Base-by-base conservation (phyloP, 1,140 invertebrate species). In the Thaumatotibia leucotreta region DNA sequence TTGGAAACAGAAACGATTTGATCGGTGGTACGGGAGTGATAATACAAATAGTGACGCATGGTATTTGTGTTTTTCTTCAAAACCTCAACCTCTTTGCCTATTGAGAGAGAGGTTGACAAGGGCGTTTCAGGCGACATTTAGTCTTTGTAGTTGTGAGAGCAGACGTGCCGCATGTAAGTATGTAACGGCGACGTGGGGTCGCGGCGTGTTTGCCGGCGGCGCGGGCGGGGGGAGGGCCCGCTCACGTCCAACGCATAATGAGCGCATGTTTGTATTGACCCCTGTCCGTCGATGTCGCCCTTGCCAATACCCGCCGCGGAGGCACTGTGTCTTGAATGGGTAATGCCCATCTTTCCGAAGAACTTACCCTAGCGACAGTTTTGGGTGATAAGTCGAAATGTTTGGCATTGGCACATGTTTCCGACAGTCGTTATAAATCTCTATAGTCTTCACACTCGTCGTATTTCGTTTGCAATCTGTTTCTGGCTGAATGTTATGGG, bases 241-340 rank as follows among this genome's bases (percentile, higher is more conserved):
- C 39, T 64, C 63, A 70, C 71, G 73, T 66, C 63, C 32, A 50
- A 68, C 68, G 75, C 70, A 80, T 82, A 82, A 77, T 79, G 73
- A 79, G 69, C 68, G 35, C 67, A 71, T 72, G 72, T 69, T 74
- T 73, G 70, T 72, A 65, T 69, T 79, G 74, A 74, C 70, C 76
- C 76, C 63, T 66, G 66, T 68, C 74, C 67, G 49, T 52, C 45
- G 63, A 23, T 52, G 63, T 32, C 63, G 14, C 33, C 39, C 63
- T 61, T 68, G 62, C 70, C 65, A 68, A 39, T 68, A 69, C 63
- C 17, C 20, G 49, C 32, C 52, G 65, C 54, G n/a, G 17, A 3
- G 20, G 14, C 27, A 17, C 29, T 35, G 22, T 49, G 24, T 65
- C 45, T 27, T 66, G 65, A 66, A 66, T 66, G 14, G 22, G 24